Evolutionary conservation across 2,113 vertebrate species (phyloP).

Genomic region (Odontesthes bonariensis): DNA sequence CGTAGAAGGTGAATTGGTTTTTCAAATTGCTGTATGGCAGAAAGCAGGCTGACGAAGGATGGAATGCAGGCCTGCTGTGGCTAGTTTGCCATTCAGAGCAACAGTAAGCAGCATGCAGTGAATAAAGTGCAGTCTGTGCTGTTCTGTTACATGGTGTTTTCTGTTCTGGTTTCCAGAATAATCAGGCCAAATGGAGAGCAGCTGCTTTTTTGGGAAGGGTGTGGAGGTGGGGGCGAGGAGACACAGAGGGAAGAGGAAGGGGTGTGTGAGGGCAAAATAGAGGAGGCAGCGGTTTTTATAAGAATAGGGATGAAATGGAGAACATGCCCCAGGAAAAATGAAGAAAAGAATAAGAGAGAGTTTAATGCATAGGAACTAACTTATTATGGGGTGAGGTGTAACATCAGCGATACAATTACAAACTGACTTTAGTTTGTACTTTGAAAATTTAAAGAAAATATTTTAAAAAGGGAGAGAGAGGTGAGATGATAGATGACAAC

Average conservation of each 20-base stretch:
- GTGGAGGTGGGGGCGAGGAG: background rate
- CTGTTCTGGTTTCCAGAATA: constrained; percentile 68
- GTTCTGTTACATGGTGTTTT: constrained; percentile 55
- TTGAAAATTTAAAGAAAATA: too few relatives aligned
- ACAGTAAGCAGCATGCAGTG: constrained; percentile 55
- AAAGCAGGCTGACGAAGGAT: constrained; percentile 57
- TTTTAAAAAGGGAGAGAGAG: too few relatives aligned
- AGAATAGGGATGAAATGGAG: constrained; percentile 68
- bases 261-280: constrained; percentile 22
- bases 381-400: constrained; percentile 31
- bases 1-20: constrained; percentile 42
- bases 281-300: constrained; percentile 52
- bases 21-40: constrained; percentile 30
- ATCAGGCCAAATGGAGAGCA: constrained; percentile 76
- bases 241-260: constrained; percentile 12
- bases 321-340: constrained; percentile 60
- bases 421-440: background rate
- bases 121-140: constrained; percentile 62
- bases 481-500: too few relatives aligned
- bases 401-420: background rate
- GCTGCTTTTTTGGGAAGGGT: constrained; percentile 51
- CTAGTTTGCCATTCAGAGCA: constrained; percentile 68
- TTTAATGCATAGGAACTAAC: background rate
- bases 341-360: constrained; percentile 9
- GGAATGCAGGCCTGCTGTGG: constrained; percentile 77